Conservation (phyloP, 1,140 invertebrate genomes). For the Melanaphis sacchari region DNA sequence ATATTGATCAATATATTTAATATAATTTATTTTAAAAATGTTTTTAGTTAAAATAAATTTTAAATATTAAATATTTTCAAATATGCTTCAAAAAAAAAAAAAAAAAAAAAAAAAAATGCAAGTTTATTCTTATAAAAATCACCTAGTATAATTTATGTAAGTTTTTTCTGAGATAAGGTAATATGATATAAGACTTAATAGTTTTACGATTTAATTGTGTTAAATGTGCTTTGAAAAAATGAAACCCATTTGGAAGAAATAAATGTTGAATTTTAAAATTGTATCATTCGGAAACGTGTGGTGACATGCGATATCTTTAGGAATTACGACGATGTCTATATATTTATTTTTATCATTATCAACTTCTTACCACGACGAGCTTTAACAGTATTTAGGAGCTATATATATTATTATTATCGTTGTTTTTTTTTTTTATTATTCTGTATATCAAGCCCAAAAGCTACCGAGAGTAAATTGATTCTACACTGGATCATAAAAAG, state of each 20-base stretch:
- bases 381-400: slow-evolving; percentile 1
- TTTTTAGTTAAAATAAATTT: no score
- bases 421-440: background rate
- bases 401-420: background rate
- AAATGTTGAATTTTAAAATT: background rate
- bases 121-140: no score
- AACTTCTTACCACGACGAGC: background rate
- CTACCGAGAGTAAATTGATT: slow-evolving; percentile 34
- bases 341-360: slow-evolving; percentile 16
- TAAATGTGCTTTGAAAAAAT: background rate
- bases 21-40: no score
- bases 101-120: no score
- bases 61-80: no score
- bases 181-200: background rate
- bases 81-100: no score
- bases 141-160: background rate
- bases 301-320: background rate
- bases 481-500: slow-evolving; percentile 22
- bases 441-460: background rate
- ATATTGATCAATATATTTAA: no score
- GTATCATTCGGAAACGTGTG: background rate
- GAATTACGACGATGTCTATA: background rate
- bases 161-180: background rate
- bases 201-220: background rate
- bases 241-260: background rate